A percentile compares a stretch with the other conserved stretches of the same genome.
phyloP scores from a whole-genome alignment of 2,113 vertebrate genomes.

The Protomyctophum bolini region DNA sequence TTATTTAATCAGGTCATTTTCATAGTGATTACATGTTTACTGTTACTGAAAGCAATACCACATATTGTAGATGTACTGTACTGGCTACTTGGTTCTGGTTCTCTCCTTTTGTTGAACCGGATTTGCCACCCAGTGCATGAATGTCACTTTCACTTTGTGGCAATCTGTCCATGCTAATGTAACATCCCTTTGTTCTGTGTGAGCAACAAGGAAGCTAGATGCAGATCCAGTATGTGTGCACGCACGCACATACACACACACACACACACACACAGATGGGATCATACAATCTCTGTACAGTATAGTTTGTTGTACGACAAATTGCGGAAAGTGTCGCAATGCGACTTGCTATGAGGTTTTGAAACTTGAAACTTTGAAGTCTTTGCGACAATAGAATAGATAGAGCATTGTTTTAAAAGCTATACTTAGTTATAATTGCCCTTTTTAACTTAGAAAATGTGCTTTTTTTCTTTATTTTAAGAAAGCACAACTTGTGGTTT shows the following conservation, averaged over 20 bases:
- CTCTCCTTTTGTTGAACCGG: not conserved
- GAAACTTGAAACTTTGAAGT: no score
- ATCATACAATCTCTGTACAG: not conserved
- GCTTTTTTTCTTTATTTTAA: no score
- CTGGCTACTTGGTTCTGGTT: not conserved
- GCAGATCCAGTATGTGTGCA: not conserved
- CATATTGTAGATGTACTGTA: not conserved
- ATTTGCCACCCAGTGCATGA: not conserved
- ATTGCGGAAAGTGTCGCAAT: no score
- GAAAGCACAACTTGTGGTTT: no score
- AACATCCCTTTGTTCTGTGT: not conserved
- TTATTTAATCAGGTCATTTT: no score
- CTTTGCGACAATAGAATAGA: no score
- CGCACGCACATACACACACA: constrained; percentile 1
- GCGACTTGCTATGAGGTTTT: no score
- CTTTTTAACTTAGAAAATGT: no score
- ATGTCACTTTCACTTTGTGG: not conserved
- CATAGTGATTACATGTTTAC: no score
- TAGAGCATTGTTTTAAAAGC: no score
- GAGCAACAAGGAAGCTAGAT: constrained; percentile 11
- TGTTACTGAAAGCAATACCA: no score
- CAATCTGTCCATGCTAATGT: not conserved
- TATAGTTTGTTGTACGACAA: not conserved
- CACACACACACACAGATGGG: not conserved
- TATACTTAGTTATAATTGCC: no score